These are phyloP conservation scores for Clepsis dumicolana DNA, from an alignment of 2,888 invertebrate species.

Conservation along the genomic window DNA sequence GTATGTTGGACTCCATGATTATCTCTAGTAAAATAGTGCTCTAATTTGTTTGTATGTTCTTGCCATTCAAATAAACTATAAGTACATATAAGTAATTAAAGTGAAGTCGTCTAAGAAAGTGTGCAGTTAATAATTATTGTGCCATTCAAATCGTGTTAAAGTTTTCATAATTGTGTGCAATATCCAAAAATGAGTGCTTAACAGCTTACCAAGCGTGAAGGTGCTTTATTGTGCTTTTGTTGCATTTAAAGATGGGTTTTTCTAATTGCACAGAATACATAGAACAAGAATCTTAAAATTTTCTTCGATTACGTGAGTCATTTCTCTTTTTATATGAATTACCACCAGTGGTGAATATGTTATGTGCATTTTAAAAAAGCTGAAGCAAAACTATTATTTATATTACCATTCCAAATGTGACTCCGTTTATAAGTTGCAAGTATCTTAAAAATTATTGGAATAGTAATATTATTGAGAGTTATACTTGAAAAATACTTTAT, in stretches of 20 bases:
- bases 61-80: not conserved
- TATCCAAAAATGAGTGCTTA: slow-evolving; percentile 23
- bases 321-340: not conserved
- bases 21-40: not conserved
- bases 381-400: not conserved
- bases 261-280: not conserved
- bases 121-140: slow-evolving; percentile 27
- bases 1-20: not conserved
- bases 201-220: slow-evolving; percentile 31
- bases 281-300: not conserved
- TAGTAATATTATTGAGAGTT: not conserved
- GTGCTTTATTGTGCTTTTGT: slow-evolving; percentile 38
- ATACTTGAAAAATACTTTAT: too few relatives aligned
- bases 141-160: slow-evolving; percentile 13
- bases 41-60: not conserved
- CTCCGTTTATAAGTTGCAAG: too few relatives aligned
- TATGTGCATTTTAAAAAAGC: not conserved
- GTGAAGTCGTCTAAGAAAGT: slow-evolving; percentile 7
- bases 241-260: slow-evolving; percentile 13
- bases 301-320: not conserved
- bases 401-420: not conserved
- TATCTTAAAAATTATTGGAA: not conserved
- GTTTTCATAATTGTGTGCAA: slow-evolving; percentile 21
- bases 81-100: slow-evolving; percentile 8
- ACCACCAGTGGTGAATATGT: not conserved